Conservation (phyloP, 2,888 invertebrate genomes). For the Phengaris arion region DNA sequence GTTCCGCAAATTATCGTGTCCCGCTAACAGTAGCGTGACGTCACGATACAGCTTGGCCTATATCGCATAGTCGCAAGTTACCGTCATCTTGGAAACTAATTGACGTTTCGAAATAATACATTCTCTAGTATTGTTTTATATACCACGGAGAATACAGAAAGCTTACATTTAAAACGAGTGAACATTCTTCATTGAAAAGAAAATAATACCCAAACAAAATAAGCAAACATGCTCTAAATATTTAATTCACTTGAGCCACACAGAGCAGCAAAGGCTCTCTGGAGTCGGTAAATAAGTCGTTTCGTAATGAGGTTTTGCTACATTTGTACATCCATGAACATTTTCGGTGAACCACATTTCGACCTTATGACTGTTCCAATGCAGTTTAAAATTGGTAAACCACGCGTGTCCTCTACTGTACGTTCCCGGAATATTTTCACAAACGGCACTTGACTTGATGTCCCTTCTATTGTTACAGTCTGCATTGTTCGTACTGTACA, state of each 20-base stretch:
- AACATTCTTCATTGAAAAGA: background rate
- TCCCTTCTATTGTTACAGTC: background rate
- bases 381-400: background rate
- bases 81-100: too few relatives aligned
- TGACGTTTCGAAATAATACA: too few relatives aligned
- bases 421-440: background rate
- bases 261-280: background rate
- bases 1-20: too few relatives aligned
- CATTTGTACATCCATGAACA: background rate
- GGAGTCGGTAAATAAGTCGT: background rate
- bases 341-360: background rate
- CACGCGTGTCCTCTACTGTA: background rate
- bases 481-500: constrained; percentile 4
- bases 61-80: too few relatives aligned
- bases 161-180: too few relatives aligned
- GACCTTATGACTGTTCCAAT: background rate
- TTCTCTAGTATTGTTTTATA: too few relatives aligned
- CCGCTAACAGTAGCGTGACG: too few relatives aligned
- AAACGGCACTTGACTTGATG: constrained; percentile 1
- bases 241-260: constrained; percentile 2
- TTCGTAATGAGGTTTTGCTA: background rate
- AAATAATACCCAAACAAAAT: background rate
- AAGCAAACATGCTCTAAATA: background rate
- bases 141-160: too few relatives aligned
- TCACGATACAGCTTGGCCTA: too few relatives aligned